Evolutionary conservation across 2,888 invertebrate genomes (phyloP), one percentile per base, ranked within the genome.

Genomic region (Eilema sororculum): DNA sequence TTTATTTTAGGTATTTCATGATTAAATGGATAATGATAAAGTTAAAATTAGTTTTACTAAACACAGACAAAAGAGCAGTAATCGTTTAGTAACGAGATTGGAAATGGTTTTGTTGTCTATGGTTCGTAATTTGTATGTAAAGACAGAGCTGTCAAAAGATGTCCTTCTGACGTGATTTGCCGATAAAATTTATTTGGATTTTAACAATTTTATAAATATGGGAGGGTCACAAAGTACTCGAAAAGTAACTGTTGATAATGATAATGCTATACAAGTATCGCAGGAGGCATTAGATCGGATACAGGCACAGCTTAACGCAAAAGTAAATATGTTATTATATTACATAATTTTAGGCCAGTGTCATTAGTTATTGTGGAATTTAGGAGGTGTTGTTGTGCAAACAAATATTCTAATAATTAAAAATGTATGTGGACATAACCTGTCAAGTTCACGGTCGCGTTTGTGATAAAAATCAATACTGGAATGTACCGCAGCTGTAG

Each of bases 211-310:
- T 88, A 84, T 83, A 88, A 94, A 89, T 81, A 96, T 96, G 96
- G 96, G 96, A 88, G 95, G 94, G 82, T 93, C 94, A 75, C 93
- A 96, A 86, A 96, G 96, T 87, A 95, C 96, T 77, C 87, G 95
- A 75, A 95, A 95, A 90, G 82, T 95, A 78, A 93, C 92, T 84
- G 94, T 95, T 74, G 95, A 95, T 69, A 95, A 95, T 80, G 95
- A 95, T 82, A 95, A 95, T 87, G 86, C 94, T 76, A 94, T 95
- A 78, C 94, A 95, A 89, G 93, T 95, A 75, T 95, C 95, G 70
- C 94, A 94, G 85, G 94, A 95, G 67, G 95, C 95, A 25, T 84
- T 95, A 89, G 92, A 94, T 73, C 89, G 95, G 84, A 93, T 95
- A 93, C 93, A 95, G 84, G 84, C 89, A 71, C 93, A 93, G 81